A percentile compares a stretch with the other conserved stretches of the same genome.
Conservation (phyloP, 1,140 invertebrate species). For the Drosophila busckii region DNA sequence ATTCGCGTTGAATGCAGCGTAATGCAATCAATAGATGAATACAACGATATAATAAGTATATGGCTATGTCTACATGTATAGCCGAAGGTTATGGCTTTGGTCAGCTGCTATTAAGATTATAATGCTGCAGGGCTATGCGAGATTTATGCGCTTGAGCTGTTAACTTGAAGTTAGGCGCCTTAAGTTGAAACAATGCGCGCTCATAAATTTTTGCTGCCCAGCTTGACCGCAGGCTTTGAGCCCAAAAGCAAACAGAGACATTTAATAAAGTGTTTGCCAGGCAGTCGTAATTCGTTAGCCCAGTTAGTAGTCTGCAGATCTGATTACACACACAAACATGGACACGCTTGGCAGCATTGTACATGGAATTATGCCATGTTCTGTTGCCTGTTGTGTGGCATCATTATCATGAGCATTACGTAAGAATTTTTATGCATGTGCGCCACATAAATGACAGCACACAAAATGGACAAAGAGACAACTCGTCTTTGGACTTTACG, state of each 20-base stretch:
- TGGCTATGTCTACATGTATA: too few relatives aligned
- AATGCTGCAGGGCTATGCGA: slow-evolving; percentile 2
- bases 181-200: slow-evolving; percentile 34
- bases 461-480: too few relatives aligned
- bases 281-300: slow-evolving; percentile 28
- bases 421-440: slow-evolving; percentile 35
- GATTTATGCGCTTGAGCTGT: slow-evolving; percentile 16
- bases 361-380: slow-evolving; percentile 38
- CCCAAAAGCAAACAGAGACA: background rate
- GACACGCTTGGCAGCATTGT: slow-evolving; percentile 20
- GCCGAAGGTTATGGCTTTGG: background rate
- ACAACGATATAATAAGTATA: slow-evolving; percentile 13
- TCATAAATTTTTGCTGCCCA: slow-evolving; percentile 15
- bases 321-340: slow-evolving; percentile 45
- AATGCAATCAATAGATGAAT: slow-evolving; percentile 14
- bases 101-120: slow-evolving; percentile 11
- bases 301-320: slow-evolving; percentile 38
- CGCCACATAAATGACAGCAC: slow-evolving; percentile 20
- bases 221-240: slow-evolving; percentile 5
- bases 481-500: too few relatives aligned
- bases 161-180: too few relatives aligned
- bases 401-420: slow-evolving; percentile 57
- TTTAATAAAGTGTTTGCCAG: slow-evolving; percentile 10
- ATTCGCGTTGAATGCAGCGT: slow-evolving; percentile 5
- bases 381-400: slow-evolving; percentile 35